Evolutionary conservation across 2,113 vertebrate genomes (phyloP), one percentile per base, ranked within the genome.

Genomic region (Etheostoma spectabile): DNA sequence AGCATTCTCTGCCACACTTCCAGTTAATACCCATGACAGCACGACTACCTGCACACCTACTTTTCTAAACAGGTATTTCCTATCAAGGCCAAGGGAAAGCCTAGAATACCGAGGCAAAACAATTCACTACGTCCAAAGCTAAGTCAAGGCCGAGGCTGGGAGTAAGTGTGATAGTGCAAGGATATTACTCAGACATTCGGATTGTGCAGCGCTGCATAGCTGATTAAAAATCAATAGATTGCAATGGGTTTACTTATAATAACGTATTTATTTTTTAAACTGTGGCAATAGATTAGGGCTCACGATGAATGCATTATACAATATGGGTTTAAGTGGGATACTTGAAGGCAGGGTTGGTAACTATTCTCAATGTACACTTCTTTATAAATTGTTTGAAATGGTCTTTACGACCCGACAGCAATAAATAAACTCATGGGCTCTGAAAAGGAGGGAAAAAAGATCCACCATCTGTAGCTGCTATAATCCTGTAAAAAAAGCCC

Each of bases 21-120:
- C 62, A 66, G 75, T 74, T 74, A 45, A 69, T 38, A 60, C 63
- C 59, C 74, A 83, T 24, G 74, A 82, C 74, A 68, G 51, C 38
- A 8, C 38, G 27, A 46, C 68, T 79, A 49, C 74, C 42, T 12
- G 56, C 33, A 8, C 62, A 77, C 53, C 76, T 59, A 55, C 83
- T 70, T 76, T 77, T 73, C 74, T 63, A 57, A 86, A 85, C 56
- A 90, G 56, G 62, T 83, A 64, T 82, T 83, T 90, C 85, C 67
- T 59, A 55, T 82, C 89, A 91, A 90, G 86, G 85, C 85, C 82
- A 76, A 70, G 46, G 61, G 70, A 77, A 67, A 86, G n/a, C 42
- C 66, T 45, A 66, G 38, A 84, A 86, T 53, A 53, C 62, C 19
- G 56, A 66, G 73, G 82, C 48, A 89, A 88, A 83, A 89, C 82